A percentile compares a stretch with the other conserved stretches of the same genome.
These are phyloP conservation scores for Oenanthe oenanthe DNA, from an alignment of 2,113 vertebrate species.

Conservation along the genomic window DNA sequence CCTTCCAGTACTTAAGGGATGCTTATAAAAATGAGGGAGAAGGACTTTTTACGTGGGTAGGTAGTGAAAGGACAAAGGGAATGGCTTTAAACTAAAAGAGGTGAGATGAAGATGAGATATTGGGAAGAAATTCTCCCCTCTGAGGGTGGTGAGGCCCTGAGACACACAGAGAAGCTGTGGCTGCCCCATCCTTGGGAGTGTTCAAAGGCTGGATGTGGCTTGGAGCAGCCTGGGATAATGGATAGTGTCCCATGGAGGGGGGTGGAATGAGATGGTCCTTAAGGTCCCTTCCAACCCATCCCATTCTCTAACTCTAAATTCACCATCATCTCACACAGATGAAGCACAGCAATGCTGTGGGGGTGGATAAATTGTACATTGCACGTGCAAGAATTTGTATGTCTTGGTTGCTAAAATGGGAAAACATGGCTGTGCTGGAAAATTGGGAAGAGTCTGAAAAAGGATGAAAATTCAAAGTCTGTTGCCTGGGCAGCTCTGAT, in stretches of 20 bases:
- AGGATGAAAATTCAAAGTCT: neutral
- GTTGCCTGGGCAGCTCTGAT: neutral
- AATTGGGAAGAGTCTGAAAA: neutral
- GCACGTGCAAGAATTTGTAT: accelerated
- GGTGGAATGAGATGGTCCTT: neutral
- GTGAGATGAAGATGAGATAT: neutral
- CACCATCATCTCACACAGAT: neutral
- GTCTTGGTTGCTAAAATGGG: neutral
- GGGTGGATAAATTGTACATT: neutral
- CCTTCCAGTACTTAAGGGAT: no score
- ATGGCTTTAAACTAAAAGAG: neutral
- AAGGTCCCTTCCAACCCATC: neutral
- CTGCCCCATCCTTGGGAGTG: neutral
- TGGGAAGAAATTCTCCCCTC: neutral
- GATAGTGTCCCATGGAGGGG: neutral
- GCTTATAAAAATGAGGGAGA: neutral
- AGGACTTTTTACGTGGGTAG: neutral
- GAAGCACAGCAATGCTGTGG: accelerated
- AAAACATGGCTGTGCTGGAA: neutral
- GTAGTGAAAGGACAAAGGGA: neutral
- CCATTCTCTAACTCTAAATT: neutral
- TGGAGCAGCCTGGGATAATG: accelerated
- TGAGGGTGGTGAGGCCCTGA: neutral
- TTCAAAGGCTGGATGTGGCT: neutral
- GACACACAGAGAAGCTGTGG: neutral